A percentile compares a stretch with the other conserved stretches of the same genome.
Evolutionary conservation across 2,888 invertebrate genomes (phyloP).

Genomic region (Drosophila sordidula): DNA sequence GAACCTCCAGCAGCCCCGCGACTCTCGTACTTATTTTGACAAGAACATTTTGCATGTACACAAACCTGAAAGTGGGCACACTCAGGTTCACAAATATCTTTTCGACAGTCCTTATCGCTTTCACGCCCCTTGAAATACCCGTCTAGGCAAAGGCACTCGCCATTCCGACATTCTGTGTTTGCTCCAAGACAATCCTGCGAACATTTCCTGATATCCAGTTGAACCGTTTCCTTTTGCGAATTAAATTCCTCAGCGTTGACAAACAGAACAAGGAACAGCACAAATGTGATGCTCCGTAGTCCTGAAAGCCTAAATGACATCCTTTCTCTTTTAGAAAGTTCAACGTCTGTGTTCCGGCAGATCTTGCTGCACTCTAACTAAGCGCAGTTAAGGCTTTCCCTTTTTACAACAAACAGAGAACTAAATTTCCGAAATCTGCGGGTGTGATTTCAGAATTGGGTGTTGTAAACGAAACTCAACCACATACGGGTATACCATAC

Average conservation of each 20-base stretch:
- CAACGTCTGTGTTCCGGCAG: background rate
- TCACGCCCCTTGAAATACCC: background rate
- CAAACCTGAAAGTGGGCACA: background rate
- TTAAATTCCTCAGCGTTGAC: background rate
- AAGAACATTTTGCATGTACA: background rate
- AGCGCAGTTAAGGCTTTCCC: background rate
- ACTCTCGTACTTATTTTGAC: background rate
- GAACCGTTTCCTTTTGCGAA: no score
- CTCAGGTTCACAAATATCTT: background rate
- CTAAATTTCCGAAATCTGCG: background rate
- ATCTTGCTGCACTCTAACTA: background rate
- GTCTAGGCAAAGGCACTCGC: background rate
- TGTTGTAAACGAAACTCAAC: background rate
- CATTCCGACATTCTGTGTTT: background rate
- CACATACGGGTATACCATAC: no score
- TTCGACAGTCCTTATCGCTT: background rate
- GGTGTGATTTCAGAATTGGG: background rate
- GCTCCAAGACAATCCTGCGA: background rate
- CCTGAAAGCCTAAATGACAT: background rate
- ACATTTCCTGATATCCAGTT: background rate
- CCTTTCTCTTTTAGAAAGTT: background rate
- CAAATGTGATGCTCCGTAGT: background rate
- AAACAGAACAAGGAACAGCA: background rate
- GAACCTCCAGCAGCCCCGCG: background rate
- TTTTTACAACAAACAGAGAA: background rate